Base-by-base conservation (phyloP, 2,888 invertebrate genomes). In the Dicycla oo region DNA sequence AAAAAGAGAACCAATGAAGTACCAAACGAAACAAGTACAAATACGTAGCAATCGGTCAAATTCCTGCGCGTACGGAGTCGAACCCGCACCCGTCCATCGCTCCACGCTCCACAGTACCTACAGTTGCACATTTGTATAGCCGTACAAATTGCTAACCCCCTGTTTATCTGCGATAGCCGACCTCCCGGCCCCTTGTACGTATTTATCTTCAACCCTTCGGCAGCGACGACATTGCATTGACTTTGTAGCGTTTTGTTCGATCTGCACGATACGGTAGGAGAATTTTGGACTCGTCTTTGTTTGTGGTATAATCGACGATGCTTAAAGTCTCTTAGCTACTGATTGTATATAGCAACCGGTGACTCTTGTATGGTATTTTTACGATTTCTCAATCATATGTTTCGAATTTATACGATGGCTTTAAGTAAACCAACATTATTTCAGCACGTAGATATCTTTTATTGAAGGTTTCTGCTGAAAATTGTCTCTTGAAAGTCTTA, bases 91-190 rank as follows among this genome's bases (percentile, higher is more conserved):
- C 83, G 78, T 85, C 73, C 78, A 73, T 69, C 72, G 82, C 58
- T 63, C 69, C 58, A 60, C 71, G 61, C 49, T 40, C 49, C 71
- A 49, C 43, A 20, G 80, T 76, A 78, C 34, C 34, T 34, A 34
- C 78, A 83, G 82, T 88, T 93, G 92, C 90, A 90, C 94, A 93
- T 94, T 95, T 94, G 92, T 93, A 89, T 91, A 91, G 92, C 88
- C 88, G 91, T 93, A 95, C 95, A 95, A 95, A 96, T 95, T 95
- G 95, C 91, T 91, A 93, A 88, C 92, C 94, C 94, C 91, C 92
- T 95, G 94, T 95, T 94, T 95, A 94, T 93, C 94, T 93, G 88
- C 88, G 78, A 83, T 85, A 75, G 81, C 83, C 78, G 88, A 91
- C 90, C 91, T 86, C 89, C 85, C 91, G 88, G 88, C 92, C 94